Evolutionary conservation across 2,113 vertebrate genomes (phyloP).

Genomic region (Tylochromis polylepis): DNA sequence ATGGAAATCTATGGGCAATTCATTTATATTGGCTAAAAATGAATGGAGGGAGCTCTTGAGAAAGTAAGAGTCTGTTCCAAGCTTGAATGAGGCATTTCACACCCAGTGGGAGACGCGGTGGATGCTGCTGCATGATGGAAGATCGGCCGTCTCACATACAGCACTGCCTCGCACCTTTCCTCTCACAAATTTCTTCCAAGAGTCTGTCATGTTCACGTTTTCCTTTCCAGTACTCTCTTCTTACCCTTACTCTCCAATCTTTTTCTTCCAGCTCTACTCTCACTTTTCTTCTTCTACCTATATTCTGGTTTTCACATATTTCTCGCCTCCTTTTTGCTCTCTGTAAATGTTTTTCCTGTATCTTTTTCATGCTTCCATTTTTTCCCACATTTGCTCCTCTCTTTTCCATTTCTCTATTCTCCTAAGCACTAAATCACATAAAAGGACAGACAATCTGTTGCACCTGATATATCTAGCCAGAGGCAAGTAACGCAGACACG

Average conservation of each 20-base stretch:
- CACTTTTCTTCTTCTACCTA: background rate
- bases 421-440: background rate
- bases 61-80: conserved; percentile 40
- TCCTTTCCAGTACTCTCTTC: background rate
- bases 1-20: conserved; percentile 57
- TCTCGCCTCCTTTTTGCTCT: background rate
- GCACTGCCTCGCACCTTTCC: background rate
- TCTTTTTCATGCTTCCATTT: background rate
- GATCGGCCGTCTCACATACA: background rate
- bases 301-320: background rate
- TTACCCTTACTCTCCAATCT: background rate
- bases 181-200: background rate
- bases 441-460: conserved; percentile 16
- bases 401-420: background rate
- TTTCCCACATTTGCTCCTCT: background rate
- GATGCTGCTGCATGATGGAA: conserved; percentile 15
- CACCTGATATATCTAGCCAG: conserved; percentile 2
- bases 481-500: background rate
- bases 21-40: conserved; percentile 58
- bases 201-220: background rate
- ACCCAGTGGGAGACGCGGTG: conserved; percentile 25
- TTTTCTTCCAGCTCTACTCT: background rate
- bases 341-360: background rate
- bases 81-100: conserved; percentile 54
- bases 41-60: conserved; percentile 49